Evolutionary conservation across 2,113 vertebrate genomes (phyloP).

Genomic region (Actenoides lindsayi): DNA sequence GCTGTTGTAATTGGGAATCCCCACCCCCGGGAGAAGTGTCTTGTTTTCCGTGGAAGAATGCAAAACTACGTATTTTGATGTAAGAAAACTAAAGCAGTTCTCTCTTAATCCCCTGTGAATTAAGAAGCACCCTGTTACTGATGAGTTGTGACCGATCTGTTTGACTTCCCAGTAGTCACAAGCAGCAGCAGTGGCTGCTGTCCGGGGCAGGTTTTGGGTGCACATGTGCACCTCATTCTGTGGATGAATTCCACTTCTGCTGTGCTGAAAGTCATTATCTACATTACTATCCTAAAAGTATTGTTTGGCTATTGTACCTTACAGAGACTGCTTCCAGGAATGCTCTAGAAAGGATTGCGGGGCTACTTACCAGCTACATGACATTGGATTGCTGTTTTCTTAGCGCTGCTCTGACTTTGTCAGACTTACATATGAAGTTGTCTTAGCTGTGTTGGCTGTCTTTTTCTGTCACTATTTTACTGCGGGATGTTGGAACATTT

Average conservation of each 20-base stretch:
- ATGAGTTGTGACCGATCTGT: no score
- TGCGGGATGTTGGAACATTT: not conserved
- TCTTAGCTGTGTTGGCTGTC: not conserved
- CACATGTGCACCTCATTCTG: not conserved
- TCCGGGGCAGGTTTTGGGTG: not conserved
- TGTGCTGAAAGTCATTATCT: not conserved
- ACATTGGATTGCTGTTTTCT: not conserved
- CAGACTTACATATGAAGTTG: not conserved
- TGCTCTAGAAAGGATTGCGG: not conserved
- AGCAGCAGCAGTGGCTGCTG: not conserved
- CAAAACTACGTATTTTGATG: not conserved
- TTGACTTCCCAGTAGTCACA: rapidly evolving
- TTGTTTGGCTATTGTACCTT: rapidly evolving
- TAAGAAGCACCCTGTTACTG: not conserved
- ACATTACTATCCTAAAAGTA: not conserved
- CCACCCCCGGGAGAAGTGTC: no score
- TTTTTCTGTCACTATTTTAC: not conserved
- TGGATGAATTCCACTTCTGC: not conserved
- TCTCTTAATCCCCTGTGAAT: not conserved
- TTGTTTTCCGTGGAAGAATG: not conserved
- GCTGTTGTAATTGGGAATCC: not conserved
- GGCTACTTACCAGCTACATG: not conserved
- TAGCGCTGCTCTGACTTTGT: not conserved
- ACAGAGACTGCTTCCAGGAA: not conserved
- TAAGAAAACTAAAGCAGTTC: not conserved